Conservation (phyloP, 2,797 vertebrate genomes). For the Ptychadena robeensis region DNA sequence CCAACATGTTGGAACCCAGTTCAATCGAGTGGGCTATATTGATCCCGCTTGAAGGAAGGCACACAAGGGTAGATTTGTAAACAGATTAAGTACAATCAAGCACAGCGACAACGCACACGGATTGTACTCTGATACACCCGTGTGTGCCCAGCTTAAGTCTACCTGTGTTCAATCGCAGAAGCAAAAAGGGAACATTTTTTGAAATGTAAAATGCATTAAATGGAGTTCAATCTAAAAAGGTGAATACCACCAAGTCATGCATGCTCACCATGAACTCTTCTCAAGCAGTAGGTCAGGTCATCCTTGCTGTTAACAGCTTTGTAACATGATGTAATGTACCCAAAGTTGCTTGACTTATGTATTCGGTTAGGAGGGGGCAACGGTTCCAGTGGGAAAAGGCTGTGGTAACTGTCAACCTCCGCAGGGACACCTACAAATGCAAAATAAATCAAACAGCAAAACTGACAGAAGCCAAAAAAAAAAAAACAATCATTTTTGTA, state of each 20-base stretch:
- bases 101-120: no score
- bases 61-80: no score
- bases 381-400: slow-evolving; percentile 95
- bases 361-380: slow-evolving; percentile 94
- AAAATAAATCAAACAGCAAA: slow-evolving; percentile 56
- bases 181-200: no score
- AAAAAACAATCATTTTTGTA: neutral
- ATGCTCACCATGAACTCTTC: slow-evolving; percentile 89
- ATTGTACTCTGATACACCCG: no score
- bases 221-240: no score
- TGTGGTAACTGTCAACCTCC: slow-evolving; percentile 98
- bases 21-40: no score
- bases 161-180: no score
- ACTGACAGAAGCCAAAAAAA: neutral
- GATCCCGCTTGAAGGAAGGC: no score
- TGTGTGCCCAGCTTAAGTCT: no score
- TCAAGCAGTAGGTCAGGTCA: slow-evolving; percentile 97
- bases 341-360: slow-evolving; percentile 99
- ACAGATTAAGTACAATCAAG: no score
- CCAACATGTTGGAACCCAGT: no score
- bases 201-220: no score
- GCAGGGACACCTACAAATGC: slow-evolving; percentile 85
- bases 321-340: slow-evolving; percentile 98
- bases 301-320: slow-evolving; percentile 99
- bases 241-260: neutral